phyloP scores from a whole-genome alignment of 1,140 invertebrate genomes.

The Drosophila ambigua region DNA sequence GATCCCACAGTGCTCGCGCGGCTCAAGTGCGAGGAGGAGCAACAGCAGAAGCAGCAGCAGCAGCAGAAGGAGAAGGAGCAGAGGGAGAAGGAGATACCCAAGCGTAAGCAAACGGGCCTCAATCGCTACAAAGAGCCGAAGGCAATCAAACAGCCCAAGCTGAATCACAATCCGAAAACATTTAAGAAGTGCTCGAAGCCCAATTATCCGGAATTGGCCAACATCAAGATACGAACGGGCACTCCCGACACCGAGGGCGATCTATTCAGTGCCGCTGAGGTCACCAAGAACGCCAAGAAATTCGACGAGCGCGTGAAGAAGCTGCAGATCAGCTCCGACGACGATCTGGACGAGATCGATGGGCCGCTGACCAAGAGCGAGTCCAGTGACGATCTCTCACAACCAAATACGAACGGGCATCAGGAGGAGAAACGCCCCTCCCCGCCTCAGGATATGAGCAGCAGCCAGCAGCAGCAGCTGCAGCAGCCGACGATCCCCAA shows the following conservation, averaged over 20 bases:
- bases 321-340: conserved; percentile 78
- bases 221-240: conserved; percentile 78
- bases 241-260: conserved; percentile 47
- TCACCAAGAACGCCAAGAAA: conserved; percentile 79
- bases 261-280: conserved; percentile 74
- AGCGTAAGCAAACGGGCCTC: conserved; percentile 35
- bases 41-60: conserved; percentile 25
- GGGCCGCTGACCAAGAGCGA: conserved; percentile 76
- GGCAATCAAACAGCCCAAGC: conserved; percentile 8
- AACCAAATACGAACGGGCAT: neutral
- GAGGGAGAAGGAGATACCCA: conserved; percentile 31
- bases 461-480: neutral
- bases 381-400: conserved; percentile 71
- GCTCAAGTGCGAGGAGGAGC: conserved; percentile 70
- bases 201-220: conserved; percentile 82
- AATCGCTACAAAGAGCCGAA: conserved; percentile 10
- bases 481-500: neutral
- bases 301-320: conserved; percentile 82
- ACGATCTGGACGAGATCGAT: conserved; percentile 81
- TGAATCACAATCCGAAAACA: neutral
- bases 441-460: neutral
- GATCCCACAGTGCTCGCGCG: conserved; percentile 77
- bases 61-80: conserved; percentile 6
- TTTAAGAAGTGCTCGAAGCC: conserved; percentile 80
- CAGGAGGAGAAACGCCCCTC: neutral